These are phyloP conservation scores for Caenorhabditis becei DNA, from an alignment of 2,888 invertebrate genomes.

Conservation along the genomic window DNA sequence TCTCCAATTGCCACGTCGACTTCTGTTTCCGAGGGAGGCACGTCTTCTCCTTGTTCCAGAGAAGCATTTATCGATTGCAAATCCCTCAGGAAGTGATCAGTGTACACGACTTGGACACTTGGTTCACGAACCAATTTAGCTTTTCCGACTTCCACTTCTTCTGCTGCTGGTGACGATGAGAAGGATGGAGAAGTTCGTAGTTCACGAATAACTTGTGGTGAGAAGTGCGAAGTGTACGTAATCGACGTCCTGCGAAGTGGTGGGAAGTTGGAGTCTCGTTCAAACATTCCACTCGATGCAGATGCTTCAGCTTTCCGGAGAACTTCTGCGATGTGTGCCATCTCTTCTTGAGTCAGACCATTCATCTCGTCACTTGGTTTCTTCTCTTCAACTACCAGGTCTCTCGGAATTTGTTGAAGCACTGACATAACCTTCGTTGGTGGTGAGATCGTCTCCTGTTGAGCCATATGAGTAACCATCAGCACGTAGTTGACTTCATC, in stretches of 20 bases:
- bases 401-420: background rate
- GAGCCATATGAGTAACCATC: constrained; percentile 40
- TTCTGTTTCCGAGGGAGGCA: background rate
- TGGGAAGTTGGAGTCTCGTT: constrained; percentile 36
- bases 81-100: constrained; percentile 61
- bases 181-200: constrained; percentile 53
- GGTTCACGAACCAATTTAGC: constrained; percentile 46
- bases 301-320: constrained; percentile 62
- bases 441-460: background rate
- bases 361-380: constrained; percentile 8
- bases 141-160: constrained; percentile 20
- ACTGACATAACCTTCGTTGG: background rate
- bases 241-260: constrained; percentile 56
- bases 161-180: constrained; percentile 24
- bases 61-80: constrained; percentile 53
- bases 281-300: constrained; percentile 38
- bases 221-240: constrained; percentile 57
- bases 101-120: constrained; percentile 60
- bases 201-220: constrained; percentile 39
- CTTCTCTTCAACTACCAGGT: constrained; percentile 32
- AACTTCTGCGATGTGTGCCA: constrained; percentile 66
- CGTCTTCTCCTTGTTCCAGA: constrained; percentile 38
- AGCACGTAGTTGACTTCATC: constrained; percentile 27
- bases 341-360: constrained; percentile 68
- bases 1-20: background rate